Evolutionary conservation across 2,797 vertebrate genomes (phyloP), one percentile per base, ranked within the genome.

Genomic region (Semotilus atromaculatus): DNA sequence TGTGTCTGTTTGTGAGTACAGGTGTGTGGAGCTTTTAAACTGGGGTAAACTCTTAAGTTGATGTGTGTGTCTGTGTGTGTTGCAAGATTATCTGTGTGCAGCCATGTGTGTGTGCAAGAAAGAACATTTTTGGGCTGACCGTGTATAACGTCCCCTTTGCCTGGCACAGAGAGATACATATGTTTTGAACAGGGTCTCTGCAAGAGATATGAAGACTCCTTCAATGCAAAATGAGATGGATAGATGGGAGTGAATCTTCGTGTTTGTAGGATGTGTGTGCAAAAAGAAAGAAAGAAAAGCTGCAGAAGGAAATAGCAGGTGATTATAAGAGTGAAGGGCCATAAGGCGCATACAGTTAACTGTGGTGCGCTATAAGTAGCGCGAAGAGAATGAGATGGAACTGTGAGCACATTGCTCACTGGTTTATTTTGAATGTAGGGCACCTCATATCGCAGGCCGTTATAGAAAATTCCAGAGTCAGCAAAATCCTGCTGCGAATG

Each of bases 401-500:
- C 53, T 71, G 43, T 64, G 67, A 60, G 75, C 26, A 55, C 6
- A 13, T 48, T 81, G 68, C 80, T 80, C 23, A 43, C 67, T 85
- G 84, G 68, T 87, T 82, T 79, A 74, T 85, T 88, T 75, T 79
- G 86, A 87, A 90, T 91, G 87, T 89, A 92, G 89, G 88, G 83
- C 87, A 80, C 82, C 83, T 86, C 62, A 76, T 87, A 89, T 88
- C 75, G 62, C 48, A 82, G 82, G 64, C 85, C 66, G 53, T 87
- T 84, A 82, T 86, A 83, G 48, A 85, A 82, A 86, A 77, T 21
- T 87, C 86, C 89, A 80, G 80, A 83, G 82, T 94, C 92, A 94
- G 93, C 93, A 91, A 88, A 48, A 91, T 86, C 86, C 87, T 87
- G 88, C 82, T 89, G 90, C 79, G 62, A 88, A 90, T 87, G 87